Evolutionary conservation across 2,888 invertebrate genomes (phyloP).

Genomic region (Eupithecia vulgata): DNA sequence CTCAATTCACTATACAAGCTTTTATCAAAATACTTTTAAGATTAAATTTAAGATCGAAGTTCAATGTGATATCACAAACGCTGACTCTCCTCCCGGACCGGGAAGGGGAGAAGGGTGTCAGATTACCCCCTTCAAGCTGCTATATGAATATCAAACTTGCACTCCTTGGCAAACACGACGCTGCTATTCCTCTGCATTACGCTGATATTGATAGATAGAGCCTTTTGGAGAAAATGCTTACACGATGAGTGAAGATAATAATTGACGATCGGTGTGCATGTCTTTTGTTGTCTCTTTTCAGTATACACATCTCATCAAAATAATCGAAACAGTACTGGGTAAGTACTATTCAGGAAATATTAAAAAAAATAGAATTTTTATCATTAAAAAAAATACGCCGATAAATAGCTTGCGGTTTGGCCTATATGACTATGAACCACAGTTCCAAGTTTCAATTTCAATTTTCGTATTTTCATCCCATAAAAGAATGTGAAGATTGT

Average conservation of each 20-base stretch:
- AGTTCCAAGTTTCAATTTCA: no score
- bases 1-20: not conserved
- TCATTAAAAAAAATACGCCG: no score
- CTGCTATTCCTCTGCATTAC: constrained; percentile 6
- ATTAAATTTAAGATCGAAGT: not conserved
- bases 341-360: no score
- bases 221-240: not conserved
- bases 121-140: not conserved
- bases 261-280: not conserved
- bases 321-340: no score
- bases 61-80: constrained; percentile 10
- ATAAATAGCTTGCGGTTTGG: no score
- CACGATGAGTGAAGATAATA: not conserved
- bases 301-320: no score
- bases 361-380: no score
- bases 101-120: not conserved
- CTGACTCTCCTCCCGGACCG: constrained; percentile 16
- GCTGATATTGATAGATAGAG: constrained; percentile 3
- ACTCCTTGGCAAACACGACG: constrained; percentile 17
- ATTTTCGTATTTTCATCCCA: no score
- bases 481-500: no score
- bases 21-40: not conserved
- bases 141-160: constrained; percentile 25
- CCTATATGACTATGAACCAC: no score
- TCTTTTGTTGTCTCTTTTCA: no score